Evolutionary conservation across 2,888 invertebrate genomes (phyloP).

Genomic region (Polyploca ridens): DNA sequence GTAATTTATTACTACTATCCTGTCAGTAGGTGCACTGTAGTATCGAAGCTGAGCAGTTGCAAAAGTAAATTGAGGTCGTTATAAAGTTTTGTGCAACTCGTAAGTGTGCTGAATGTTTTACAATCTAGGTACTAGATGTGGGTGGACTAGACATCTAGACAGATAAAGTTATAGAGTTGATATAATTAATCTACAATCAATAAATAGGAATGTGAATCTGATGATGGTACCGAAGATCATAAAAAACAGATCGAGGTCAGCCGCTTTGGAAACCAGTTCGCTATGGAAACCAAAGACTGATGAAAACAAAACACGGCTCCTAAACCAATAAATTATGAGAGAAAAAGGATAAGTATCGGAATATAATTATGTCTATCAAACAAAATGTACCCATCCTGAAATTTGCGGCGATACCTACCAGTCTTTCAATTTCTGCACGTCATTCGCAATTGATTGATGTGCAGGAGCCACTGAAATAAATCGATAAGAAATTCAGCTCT

Average conservation of each 20-base stretch:
- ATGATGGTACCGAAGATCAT: too few species aligned
- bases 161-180: too few species aligned
- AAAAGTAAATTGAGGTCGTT: conserved; percentile 1
- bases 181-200: too few species aligned
- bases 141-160: not conserved
- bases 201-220: too few species aligned
- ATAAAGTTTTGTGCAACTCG: not conserved
- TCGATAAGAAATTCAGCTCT: conserved; percentile 52
- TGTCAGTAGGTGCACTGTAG: not conserved
- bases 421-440: conserved; percentile 55
- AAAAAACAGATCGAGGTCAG: too few species aligned
- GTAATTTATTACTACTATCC: not conserved
- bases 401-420: conserved; percentile 25
- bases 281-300: too few species aligned
- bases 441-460: conserved; percentile 59
- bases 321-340: not conserved
- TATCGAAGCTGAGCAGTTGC: not conserved
- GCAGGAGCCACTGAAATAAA: conserved; percentile 39
- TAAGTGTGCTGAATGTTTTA: not conserved
- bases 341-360: too few species aligned
- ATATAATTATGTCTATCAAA: not conserved
- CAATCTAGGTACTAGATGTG: not conserved
- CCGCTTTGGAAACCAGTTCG: not conserved
- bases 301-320: not conserved
- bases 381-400: conserved; percentile 15